Evolutionary conservation across 2,888 invertebrate genomes (phyloP).

Genomic region (Pristionchus fissidentatus): DNA sequence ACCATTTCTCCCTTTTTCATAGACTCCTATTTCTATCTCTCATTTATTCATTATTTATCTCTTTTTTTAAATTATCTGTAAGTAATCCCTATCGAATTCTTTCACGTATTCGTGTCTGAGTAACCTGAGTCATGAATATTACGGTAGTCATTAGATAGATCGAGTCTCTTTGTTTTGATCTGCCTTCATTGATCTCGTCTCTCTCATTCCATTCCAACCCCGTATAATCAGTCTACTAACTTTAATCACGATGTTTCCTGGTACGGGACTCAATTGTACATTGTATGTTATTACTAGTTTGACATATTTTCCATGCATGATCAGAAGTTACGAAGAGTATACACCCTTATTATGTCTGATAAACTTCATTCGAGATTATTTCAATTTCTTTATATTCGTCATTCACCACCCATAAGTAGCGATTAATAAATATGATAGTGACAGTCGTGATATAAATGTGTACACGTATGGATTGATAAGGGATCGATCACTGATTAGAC

Average conservation of each 20-base stretch:
- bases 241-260: neutral
- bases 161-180: no score
- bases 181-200: conserved; percentile 13
- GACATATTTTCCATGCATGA: no score
- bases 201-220: conserved; percentile 10
- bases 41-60: no score
- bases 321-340: neutral
- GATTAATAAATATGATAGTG: conserved; percentile 33
- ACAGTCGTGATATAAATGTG: neutral
- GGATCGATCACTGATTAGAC: conserved; percentile 22
- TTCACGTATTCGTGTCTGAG: neutral
- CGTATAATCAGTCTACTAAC: neutral
- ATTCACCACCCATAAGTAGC: conserved; percentile 44
- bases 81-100: neutral
- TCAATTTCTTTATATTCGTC: conserved; percentile 14
- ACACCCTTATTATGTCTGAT: neutral
- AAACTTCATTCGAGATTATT: neutral
- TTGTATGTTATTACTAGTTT: neutral
- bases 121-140: neutral
- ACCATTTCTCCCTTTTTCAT: neutral
- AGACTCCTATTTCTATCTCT: neutral
- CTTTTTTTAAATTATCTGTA: neutral
- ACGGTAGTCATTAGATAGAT: neutral
- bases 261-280: conserved; percentile 7
- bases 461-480: conserved; percentile 10